Percentiles rank a stretch among this genome's conserved stretches.
Conservation (phyloP, 2,888 invertebrate genomes). For the Brachynemurus nebulosus region DNA sequence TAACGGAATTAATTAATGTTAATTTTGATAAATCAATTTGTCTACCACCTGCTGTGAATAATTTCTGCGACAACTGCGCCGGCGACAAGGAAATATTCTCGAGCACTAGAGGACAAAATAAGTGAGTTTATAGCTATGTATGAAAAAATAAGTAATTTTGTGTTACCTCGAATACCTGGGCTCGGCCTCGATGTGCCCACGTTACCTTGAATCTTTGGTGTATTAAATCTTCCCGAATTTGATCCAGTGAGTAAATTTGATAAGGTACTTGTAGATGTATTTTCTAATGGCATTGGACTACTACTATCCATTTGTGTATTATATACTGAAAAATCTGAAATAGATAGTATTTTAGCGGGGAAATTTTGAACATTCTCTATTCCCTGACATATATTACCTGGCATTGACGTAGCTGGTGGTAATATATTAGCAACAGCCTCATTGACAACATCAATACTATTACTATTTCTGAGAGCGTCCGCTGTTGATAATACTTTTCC, state of each 20-base stretch:
- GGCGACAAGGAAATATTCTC: constrained; percentile 28
- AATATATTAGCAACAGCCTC: constrained; percentile 31
- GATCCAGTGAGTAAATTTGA: constrained; percentile 25
- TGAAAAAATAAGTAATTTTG: too few relatives aligned
- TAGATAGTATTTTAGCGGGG: constrained; percentile 15
- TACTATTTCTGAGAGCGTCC: constrained; percentile 11
- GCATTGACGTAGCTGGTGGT: constrained; percentile 20
- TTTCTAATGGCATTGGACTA: background rate
- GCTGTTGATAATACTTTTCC: constrained; percentile 4
- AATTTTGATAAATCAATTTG: constrained; percentile 27
- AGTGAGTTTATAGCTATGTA: too few relatives aligned
- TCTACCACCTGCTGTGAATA: constrained; percentile 23
- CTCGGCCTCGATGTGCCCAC: too few relatives aligned
- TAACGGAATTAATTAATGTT: constrained; percentile 24
- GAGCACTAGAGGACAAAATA: constrained; percentile 24
- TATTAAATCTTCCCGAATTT: background rate
- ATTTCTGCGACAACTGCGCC: constrained; percentile 8
- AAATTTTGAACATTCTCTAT: constrained; percentile 23
- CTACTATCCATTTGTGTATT: background rate
- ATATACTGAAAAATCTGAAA: constrained; percentile 4
- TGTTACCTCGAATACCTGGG: too few relatives aligned
- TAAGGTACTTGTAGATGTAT: constrained; percentile 11
- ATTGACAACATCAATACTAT: constrained; percentile 26
- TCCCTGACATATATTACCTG: constrained; percentile 13
- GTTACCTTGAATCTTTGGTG: too few relatives aligned